A percentile compares a stretch with the other conserved stretches of the same genome.
phyloP scores from a whole-genome alignment of 2,888 invertebrate species.

The Zeuzera pyrina region DNA sequence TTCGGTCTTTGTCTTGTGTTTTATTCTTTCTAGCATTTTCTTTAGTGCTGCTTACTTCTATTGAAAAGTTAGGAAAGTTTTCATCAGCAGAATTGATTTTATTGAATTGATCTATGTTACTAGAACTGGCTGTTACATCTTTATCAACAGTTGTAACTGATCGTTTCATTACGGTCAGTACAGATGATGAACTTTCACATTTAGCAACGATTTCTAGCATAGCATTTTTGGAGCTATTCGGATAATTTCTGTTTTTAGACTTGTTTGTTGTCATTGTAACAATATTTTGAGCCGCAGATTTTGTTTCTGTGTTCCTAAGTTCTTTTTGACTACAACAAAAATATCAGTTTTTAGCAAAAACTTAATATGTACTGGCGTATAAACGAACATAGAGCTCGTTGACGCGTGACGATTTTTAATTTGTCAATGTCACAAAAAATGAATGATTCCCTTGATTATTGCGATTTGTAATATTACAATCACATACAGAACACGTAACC shows the following conservation, averaged over 20 bases:
- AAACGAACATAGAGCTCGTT: no score
- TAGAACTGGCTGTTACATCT: conserved; percentile 38
- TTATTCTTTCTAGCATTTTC: conserved; percentile 9
- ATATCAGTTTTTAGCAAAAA: neutral
- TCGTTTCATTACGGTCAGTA: conserved; percentile 14
- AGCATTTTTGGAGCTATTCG: conserved; percentile 30
- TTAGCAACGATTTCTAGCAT: conserved; percentile 27
- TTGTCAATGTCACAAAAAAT: no score
- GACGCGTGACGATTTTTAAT: no score
- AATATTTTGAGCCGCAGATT: conserved; percentile 14
- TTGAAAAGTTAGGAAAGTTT: conserved; percentile 9
- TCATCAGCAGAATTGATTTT: conserved; percentile 11
- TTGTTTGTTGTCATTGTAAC: conserved; percentile 18
- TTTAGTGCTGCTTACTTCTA: conserved; percentile 14
- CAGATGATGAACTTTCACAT: conserved; percentile 25
- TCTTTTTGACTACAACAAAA: conserved; percentile 22
- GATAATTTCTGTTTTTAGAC: conserved; percentile 26
- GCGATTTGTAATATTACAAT: no score
- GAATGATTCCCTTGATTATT: no score
- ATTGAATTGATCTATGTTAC: conserved; percentile 26
- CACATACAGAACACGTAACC: no score
- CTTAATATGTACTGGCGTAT: no score
- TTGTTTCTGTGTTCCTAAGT: conserved; percentile 21
- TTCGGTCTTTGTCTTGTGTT: conserved; percentile 20
- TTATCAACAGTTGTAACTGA: conserved; percentile 28